Evolutionary conservation across 1,140 invertebrate genomes (phyloP).

Genomic region (Halyomorpha halys): DNA sequence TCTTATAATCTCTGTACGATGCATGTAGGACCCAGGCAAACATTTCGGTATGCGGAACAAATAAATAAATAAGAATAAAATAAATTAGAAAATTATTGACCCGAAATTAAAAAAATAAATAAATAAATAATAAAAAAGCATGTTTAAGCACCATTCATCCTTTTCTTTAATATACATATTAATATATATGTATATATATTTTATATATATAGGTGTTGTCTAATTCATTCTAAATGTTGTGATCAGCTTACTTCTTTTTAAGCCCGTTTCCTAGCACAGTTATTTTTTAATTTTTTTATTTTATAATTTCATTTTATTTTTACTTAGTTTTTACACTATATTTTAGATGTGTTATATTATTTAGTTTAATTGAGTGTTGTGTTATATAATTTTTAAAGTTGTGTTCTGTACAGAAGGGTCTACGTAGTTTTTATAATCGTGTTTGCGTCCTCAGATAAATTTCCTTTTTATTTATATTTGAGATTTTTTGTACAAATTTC

Average conservation of each 20-base stretch:
- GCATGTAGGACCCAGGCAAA: too few relatives aligned
- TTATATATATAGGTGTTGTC: slow-evolving; percentile 15
- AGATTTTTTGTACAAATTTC: background rate
- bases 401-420: slow-evolving; percentile 10
- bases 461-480: background rate
- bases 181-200: slow-evolving; percentile 12
- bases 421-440: background rate
- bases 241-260: slow-evolving; percentile 11
- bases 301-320: background rate
- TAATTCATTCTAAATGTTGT: slow-evolving; percentile 18
- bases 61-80: too few relatives aligned
- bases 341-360: slow-evolving; percentile 19
- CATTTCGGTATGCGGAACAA: too few relatives aligned
- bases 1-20: too few relatives aligned
- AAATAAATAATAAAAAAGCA: background rate
- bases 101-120: background rate
- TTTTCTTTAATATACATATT: slow-evolving; percentile 11
- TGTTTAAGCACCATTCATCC: background rate
- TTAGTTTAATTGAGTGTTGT: slow-evolving; percentile 19
- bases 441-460: too few relatives aligned
- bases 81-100: too few relatives aligned
- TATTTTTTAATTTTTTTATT: background rate
- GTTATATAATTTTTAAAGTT: slow-evolving; percentile 10
- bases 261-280: slow-evolving; percentile 20
- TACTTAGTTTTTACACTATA: slow-evolving; percentile 12